phyloP scores from a whole-genome alignment of 2,113 vertebrate genomes.

The Mixornis gularis region DNA sequence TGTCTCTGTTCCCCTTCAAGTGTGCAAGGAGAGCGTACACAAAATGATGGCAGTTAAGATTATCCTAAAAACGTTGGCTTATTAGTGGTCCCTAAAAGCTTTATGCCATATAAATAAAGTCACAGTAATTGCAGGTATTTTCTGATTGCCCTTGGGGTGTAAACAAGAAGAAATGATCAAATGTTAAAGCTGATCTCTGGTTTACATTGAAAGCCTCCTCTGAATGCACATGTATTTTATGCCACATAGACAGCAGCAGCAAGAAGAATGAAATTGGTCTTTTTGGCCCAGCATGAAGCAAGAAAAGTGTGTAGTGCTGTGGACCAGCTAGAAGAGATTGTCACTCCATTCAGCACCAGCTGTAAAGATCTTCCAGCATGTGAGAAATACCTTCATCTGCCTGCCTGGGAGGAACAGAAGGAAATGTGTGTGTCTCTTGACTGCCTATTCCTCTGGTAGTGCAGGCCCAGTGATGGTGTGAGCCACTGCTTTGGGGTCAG shows the following conservation, averaged over 20 bases:
- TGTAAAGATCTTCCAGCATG: not conserved
- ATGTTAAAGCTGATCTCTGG: not conserved
- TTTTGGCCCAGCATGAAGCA: not conserved
- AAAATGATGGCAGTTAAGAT: not conserved
- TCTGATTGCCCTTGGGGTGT: not conserved
- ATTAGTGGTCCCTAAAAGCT: not conserved
- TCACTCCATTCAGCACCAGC: not conserved
- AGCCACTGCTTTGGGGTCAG: not conserved
- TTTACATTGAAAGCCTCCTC: not conserved
- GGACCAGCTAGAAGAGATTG: not conserved
- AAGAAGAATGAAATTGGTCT: not conserved
- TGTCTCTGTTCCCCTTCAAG: not conserved
- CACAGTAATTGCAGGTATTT: not conserved
- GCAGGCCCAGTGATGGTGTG: not conserved
- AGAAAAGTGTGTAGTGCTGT: not conserved
- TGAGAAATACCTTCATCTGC: not conserved
- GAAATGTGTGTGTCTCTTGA: not conserved
- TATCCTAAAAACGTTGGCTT: not conserved
- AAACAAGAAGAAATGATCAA: not conserved
- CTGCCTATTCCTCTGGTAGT: not conserved
- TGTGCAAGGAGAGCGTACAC: not conserved
- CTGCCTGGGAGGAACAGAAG: not conserved
- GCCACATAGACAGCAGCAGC: not conserved
- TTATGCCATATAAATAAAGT: not conserved
- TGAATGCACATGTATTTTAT: not conserved